Conservation (phyloP, 1,140 invertebrate genomes). For the Polyergus mexicanus region DNA sequence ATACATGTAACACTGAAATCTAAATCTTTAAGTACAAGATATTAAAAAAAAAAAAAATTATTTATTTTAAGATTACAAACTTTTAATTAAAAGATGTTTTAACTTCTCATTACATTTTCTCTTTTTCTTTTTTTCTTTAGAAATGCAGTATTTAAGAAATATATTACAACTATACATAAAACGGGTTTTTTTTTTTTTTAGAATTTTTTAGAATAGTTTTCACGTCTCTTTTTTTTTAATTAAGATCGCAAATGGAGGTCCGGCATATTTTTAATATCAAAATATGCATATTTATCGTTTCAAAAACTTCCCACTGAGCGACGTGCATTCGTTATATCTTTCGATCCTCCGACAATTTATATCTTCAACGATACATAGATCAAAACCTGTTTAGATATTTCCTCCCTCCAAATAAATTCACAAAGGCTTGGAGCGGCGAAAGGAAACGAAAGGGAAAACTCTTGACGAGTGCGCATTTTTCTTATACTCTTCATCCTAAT, state of each 20-base stretch:
- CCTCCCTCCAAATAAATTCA: not conserved
- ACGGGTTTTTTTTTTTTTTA: not conserved
- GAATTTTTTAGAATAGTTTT: not conserved
- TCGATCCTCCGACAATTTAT: not conserved
- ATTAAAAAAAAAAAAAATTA: not conserved
- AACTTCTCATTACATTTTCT: not conserved
- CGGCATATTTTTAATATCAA: not conserved
- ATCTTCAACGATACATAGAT: not conserved
- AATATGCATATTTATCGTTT: slow-evolving; percentile 39
- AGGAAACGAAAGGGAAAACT: slow-evolving; percentile 38
- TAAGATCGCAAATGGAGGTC: not conserved
- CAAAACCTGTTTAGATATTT: not conserved
- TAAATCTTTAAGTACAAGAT: not conserved
- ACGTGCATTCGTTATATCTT: slow-evolving; percentile 17
- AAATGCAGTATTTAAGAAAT: not conserved
- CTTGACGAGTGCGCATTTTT: slow-evolving; percentile 14
- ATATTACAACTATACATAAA: not conserved
- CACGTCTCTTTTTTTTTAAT: not conserved
- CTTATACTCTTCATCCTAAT: slow-evolving; percentile 36
- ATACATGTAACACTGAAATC: not conserved
- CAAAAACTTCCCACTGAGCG: slow-evolving; percentile 2
- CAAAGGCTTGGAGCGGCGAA: slow-evolving; percentile 31
- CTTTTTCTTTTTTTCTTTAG: not conserved
- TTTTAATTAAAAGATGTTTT: not conserved
- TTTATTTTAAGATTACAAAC: not conserved